A percentile compares a stretch with the other conserved stretches of the same genome.
Evolutionary conservation across 2,888 invertebrate genomes (phyloP).

Genomic region (Apodemia duryi): DNA sequence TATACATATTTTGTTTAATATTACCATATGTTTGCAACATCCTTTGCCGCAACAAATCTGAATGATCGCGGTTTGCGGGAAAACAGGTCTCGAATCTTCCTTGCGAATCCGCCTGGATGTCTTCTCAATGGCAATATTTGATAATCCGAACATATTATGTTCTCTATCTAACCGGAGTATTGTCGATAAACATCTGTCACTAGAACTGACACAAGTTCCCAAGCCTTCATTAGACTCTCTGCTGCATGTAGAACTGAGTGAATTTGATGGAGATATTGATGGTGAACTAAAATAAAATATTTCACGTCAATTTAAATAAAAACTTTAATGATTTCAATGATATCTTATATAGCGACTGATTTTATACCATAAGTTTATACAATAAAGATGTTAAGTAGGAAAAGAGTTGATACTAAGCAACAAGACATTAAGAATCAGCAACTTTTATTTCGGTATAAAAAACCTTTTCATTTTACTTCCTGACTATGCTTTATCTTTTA

Average conservation of each 20-base stretch:
- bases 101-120: conserved; percentile 47
- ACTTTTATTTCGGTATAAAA: no score
- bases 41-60: conserved; percentile 53
- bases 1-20: no score
- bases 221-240: conserved; percentile 42
- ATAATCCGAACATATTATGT: conserved; percentile 67
- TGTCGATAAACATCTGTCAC: conserved; percentile 59
- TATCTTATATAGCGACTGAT: no score
- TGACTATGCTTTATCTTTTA: no score
- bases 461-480: no score
- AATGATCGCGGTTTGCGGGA: conserved; percentile 67
- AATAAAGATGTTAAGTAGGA: no score
- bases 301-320: not conserved
- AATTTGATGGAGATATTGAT: conserved; percentile 46
- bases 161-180: conserved; percentile 64
- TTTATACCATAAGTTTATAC: no score
- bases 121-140: conserved; percentile 55
- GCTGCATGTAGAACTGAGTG: conserved; percentile 46
- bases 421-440: no score
- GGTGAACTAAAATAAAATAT: conserved; percentile 47
- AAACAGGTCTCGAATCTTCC: conserved; percentile 52
- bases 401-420: no score
- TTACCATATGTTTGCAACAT: conserved; percentile 54
- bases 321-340: no score
- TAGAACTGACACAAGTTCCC: conserved; percentile 35